Conservation (phyloP, 53 echinoderm and acorn worm genomes). For the Astropecten irregularis region DNA sequence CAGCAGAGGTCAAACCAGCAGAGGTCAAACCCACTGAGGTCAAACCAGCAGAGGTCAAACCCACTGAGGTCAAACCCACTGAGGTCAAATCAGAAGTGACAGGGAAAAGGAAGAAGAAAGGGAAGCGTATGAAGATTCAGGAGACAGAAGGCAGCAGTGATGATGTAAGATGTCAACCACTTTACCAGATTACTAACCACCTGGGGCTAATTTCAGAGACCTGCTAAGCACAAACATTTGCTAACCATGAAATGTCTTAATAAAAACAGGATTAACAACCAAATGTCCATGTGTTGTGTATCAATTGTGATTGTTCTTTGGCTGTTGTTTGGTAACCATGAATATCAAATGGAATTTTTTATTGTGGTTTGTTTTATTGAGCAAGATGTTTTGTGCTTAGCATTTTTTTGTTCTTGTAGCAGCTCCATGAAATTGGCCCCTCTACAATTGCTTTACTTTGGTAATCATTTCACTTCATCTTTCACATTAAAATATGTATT, state of each 20-base stretch:
- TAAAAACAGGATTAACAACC: too few relatives aligned
- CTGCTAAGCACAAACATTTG: too few relatives aligned
- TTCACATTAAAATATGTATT: neutral
- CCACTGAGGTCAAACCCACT: neutral
- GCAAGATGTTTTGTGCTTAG: too few relatives aligned
- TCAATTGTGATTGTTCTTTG: too few relatives aligned
- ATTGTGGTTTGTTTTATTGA: too few relatives aligned
- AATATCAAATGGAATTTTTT: too few relatives aligned
- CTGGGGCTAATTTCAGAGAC: too few relatives aligned
- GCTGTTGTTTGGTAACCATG: too few relatives aligned
- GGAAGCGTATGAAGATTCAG: constrained; percentile 81
- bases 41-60: constrained; percentile 24
- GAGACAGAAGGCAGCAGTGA: constrained; percentile 79
- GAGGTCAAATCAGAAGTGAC: constrained; percentile 11
- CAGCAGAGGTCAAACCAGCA: constrained; percentile 18
- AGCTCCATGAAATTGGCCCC: too few relatives aligned
- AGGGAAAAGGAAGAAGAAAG: constrained; percentile 59
- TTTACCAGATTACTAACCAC: neutral
- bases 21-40: neutral
- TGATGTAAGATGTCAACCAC: constrained; percentile 63
- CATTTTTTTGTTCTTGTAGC: too few relatives aligned
- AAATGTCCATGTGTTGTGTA: too few relatives aligned
- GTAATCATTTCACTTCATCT: neutral
- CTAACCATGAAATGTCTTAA: too few relatives aligned
- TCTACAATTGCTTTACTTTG: neutral